Percentiles rank a stretch among this genome's conserved stretches.
Evolutionary conservation across 2,797 vertebrate genomes (phyloP).

Genomic region (Gymnodraco acuticeps): DNA sequence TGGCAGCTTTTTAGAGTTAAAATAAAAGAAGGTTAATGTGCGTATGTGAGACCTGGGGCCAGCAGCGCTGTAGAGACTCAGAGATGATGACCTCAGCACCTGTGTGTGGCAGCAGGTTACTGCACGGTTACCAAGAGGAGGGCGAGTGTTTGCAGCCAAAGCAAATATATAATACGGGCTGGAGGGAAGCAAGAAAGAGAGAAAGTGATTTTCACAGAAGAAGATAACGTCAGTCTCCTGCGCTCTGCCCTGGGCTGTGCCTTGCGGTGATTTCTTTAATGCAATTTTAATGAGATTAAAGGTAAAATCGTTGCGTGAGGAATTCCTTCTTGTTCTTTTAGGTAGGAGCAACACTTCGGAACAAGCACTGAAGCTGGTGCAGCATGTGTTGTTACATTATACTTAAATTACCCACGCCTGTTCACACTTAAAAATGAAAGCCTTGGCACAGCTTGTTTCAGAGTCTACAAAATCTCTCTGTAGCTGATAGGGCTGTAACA

Average conservation of each 20-base stretch:
- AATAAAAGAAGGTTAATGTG: constrained; percentile 14
- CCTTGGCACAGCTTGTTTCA: constrained; percentile 55
- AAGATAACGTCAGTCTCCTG: background rate
- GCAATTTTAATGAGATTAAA: constrained; percentile 31
- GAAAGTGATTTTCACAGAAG: constrained; percentile 31
- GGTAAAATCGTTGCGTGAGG: constrained; percentile 13
- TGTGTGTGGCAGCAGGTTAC: constrained; percentile 66
- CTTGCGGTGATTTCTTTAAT: constrained; percentile 19
- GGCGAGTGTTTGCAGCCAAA: constrained; percentile 56
- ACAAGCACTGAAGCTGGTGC: constrained; percentile 15
- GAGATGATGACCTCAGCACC: constrained; percentile 75
- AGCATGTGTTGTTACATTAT: constrained; percentile 47
- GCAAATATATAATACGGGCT: constrained; percentile 65
- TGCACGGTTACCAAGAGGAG: constrained; percentile 57
- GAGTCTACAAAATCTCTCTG: constrained; percentile 42
- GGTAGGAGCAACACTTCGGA: constrained; percentile 34
- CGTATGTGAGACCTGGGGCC: constrained; percentile 60
- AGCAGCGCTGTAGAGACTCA: constrained; percentile 65
- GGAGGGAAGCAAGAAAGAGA: constrained; percentile 23
- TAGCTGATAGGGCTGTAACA: constrained; percentile 51
- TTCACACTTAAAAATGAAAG: constrained; percentile 68
- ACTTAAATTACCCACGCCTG: constrained; percentile 58
- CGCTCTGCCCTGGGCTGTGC: background rate
- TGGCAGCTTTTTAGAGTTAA: constrained; percentile 37
- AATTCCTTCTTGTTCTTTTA: constrained; percentile 20